phyloP scores from a whole-genome alignment of 2,888 invertebrate species.

The Thecophora atra region DNA sequence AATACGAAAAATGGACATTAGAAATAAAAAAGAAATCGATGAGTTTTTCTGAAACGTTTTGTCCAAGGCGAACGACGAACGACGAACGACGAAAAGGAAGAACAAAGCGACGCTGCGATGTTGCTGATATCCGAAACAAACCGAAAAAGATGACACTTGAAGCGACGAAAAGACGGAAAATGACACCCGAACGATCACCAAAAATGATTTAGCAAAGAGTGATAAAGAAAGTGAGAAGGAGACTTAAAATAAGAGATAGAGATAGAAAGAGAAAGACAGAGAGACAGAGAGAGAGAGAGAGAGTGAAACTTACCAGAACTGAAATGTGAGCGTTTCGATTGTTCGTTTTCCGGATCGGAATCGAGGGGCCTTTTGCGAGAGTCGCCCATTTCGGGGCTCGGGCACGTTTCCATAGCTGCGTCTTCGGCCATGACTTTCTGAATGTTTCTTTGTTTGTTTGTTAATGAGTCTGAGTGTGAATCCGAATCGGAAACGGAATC shows the following conservation, averaged over 20 bases:
- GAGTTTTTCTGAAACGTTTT: not conserved
- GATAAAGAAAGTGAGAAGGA: too few relatives aligned
- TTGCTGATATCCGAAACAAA: not conserved
- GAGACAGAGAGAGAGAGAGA: conserved; percentile 15
- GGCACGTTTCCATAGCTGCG: conserved; percentile 93
- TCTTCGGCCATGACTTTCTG: conserved; percentile 81
- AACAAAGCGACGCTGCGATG: not conserved
- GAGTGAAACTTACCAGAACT: conserved; percentile 78
- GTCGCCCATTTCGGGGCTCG: conserved; percentile 89
- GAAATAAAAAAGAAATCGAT: not conserved
- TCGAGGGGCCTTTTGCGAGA: conserved; percentile 90
- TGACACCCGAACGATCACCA: not conserved
- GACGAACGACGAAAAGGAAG: not conserved
- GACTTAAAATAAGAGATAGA: too few relatives aligned
- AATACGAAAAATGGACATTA: not conserved
- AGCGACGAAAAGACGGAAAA: conserved; percentile 2
- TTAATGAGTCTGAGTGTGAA: conserved; percentile 7
- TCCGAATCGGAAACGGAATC: conserved; percentile 2
- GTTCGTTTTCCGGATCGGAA: conserved; percentile 84
- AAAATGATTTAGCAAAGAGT: not conserved
- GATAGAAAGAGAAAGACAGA: conserved; percentile 22
- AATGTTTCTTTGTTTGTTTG: conserved; percentile 36
- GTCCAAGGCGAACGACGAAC: too few relatives aligned
- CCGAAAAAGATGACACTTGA: conserved; percentile 6
- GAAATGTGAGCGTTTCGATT: conserved; percentile 89